Evolutionary conservation across 2,888 invertebrate genomes (phyloP).

Genomic region (Pyrocoelia pectoralis): DNA sequence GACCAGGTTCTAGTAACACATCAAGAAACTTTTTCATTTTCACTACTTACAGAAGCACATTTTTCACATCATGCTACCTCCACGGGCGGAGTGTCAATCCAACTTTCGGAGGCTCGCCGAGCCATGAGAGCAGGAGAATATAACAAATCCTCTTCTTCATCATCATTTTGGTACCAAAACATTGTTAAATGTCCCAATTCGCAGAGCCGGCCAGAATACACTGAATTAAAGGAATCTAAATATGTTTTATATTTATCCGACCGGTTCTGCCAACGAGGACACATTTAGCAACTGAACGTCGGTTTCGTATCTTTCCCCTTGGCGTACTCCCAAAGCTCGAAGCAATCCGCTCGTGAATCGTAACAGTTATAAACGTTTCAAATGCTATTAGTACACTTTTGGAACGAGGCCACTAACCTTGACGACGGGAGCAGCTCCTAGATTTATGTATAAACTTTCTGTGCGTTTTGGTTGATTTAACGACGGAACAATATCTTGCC

Average conservation of each 20-base stretch:
- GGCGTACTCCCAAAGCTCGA: conserved; percentile 20
- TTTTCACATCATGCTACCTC: conserved; percentile 67
- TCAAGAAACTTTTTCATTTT: conserved; percentile 30
- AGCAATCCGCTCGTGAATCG: conserved; percentile 35
- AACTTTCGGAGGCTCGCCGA: conserved; percentile 85
- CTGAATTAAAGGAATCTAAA: conserved; percentile 19
- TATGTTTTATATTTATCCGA: conserved; percentile 33
- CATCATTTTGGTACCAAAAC: conserved; percentile 79
- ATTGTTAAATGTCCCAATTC: conserved; percentile 59
- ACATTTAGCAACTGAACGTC: conserved; percentile 27
- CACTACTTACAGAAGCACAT: conserved; percentile 14
- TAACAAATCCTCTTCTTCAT: conserved; percentile 86
- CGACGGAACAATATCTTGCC: conserved; percentile 90
- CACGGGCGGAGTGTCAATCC: conserved; percentile 87
- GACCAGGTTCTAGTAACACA: conserved; percentile 73
- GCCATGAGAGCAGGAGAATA: conserved; percentile 89
- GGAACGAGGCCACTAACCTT: conserved; percentile 36
- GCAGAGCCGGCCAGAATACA: conserved; percentile 24
- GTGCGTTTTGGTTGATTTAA: conserved; percentile 89
- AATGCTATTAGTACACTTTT: conserved; percentile 28
- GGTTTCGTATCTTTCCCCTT: conserved; percentile 21
- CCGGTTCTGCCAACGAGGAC: conserved; percentile 34
- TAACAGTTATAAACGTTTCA: conserved; percentile 30
- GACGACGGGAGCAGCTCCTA: conserved; percentile 60
- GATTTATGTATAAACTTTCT: conserved; percentile 82